These are phyloP conservation scores for Melanotaenia duboulayi DNA, from an alignment of 2,113 vertebrate species.

Conservation along the genomic window DNA sequence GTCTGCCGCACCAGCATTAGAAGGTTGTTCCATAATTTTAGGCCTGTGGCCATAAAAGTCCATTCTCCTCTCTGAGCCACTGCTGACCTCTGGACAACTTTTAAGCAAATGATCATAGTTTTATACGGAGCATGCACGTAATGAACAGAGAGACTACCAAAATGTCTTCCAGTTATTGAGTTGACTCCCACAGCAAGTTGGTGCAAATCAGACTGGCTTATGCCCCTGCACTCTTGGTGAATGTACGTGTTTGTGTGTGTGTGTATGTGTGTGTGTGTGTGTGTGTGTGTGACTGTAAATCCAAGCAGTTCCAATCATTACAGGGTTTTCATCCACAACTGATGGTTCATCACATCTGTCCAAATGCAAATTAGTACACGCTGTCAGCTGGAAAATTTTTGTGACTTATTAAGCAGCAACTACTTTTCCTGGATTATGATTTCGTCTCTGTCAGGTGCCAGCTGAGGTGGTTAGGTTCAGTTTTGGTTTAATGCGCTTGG, in stretches of 20 bases:
- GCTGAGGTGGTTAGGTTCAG: background rate
- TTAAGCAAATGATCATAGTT: too few species aligned
- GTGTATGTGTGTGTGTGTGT: too few species aligned
- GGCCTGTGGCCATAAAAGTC: too few species aligned
- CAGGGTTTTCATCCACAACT: constrained; percentile 13
- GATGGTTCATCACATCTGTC: constrained; percentile 17
- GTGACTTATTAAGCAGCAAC: background rate
- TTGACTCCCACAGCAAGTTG: constrained; percentile 10
- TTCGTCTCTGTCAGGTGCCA: background rate
- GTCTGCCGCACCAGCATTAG: too few species aligned
- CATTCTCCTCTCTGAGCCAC: too few species aligned
- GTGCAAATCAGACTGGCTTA: constrained; percentile 8
- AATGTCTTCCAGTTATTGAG: background rate
- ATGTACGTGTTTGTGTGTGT: too few species aligned
- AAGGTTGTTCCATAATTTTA: too few species aligned
- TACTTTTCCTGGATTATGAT: background rate
- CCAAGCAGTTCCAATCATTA: constrained; percentile 18
- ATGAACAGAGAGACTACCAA: background rate
- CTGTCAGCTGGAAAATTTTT: constrained; percentile 6
- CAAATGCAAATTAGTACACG: constrained; percentile 16
- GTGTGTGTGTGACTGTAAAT: constrained; percentile 18
- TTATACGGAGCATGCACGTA: too few species aligned
- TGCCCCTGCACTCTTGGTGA: background rate
- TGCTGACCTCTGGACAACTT: too few species aligned
- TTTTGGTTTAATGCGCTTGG: background rate